A percentile compares a stretch with the other conserved stretches of the same genome.
phyloP scores from a whole-genome alignment of 1,140 invertebrate genomes.

The Drosophila rufa region DNA sequence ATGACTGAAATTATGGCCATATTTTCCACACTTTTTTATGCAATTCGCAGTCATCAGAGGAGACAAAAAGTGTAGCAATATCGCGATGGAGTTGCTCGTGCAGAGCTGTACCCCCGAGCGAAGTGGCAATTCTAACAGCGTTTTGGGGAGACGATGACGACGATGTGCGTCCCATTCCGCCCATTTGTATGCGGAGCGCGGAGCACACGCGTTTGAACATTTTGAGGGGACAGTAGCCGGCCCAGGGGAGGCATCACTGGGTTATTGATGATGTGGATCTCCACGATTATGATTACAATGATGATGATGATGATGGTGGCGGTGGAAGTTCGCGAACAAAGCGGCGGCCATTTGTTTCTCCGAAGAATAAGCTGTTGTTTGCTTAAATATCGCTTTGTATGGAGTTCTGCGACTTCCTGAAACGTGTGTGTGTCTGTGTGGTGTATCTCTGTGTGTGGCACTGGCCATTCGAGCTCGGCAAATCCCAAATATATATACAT shows the following conservation, averaged over 20 bases:
- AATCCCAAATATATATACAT: conserved; percentile 40
- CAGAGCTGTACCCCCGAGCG: not conserved
- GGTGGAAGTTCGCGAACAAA: conserved; percentile 61
- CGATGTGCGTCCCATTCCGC: conserved; percentile 18
- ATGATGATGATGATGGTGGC: conserved; percentile 16
- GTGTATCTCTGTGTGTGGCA: conserved; percentile 3
- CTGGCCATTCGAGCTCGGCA: conserved; percentile 45
- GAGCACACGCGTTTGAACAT: conserved; percentile 55
- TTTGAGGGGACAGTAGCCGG: conserved; percentile 41
- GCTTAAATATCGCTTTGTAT: conserved; percentile 35
- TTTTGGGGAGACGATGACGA: conserved; percentile 33
- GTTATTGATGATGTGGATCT: conserved; percentile 60
- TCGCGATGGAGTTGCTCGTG: conserved; percentile 1
- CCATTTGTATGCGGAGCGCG: conserved; percentile 65
- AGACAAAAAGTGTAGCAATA: conserved; percentile 35
- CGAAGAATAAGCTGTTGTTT: conserved; percentile 59
- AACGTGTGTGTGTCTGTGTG: conserved; percentile 20
- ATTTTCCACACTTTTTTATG: conserved; percentile 22
- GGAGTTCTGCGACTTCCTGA: conserved; percentile 56
- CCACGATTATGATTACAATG: conserved; percentile 22
- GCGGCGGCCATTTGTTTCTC: conserved; percentile 66
- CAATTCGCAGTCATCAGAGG: conserved; percentile 13
- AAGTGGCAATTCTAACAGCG: conserved; percentile 59
- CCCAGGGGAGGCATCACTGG: conserved; percentile 30
- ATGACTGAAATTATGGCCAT: conserved; percentile 29